Percentiles rank a stretch among this genome's conserved stretches.
phyloP scores from a whole-genome alignment of 2,888 invertebrate genomes.

The Andrena fulva region DNA sequence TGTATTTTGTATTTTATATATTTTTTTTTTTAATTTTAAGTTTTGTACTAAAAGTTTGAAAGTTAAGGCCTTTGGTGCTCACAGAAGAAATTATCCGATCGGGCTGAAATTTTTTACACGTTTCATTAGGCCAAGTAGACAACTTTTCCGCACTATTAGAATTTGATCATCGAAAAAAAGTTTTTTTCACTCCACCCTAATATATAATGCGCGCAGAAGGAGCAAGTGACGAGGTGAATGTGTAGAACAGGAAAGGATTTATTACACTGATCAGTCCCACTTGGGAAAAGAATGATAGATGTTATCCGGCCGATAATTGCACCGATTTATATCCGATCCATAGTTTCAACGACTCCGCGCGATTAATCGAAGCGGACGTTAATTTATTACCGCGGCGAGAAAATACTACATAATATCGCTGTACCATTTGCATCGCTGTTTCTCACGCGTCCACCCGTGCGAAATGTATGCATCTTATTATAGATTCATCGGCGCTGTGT shows the following conservation, averaged over 20 bases:
- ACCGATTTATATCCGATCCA: constrained; percentile 22
- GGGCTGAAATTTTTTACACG: too few species aligned
- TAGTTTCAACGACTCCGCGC: neutral
- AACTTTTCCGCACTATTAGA: too few species aligned
- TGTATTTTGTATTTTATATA: too few species aligned
- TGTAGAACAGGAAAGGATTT: constrained; percentile 18
- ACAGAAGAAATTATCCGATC: too few species aligned
- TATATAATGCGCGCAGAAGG: neutral
- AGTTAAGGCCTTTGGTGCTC: too few species aligned
- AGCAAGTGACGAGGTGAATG: neutral
- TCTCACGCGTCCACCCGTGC: constrained; percentile 8
- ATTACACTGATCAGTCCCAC: constrained; percentile 5
- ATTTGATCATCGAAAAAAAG: too few species aligned
- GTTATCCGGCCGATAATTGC: constrained; percentile 38
- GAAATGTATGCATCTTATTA: neutral
- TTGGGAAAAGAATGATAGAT: constrained; percentile 17
- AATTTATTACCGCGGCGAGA: constrained; percentile 12
- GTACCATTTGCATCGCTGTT: neutral
- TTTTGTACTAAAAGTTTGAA: too few species aligned
- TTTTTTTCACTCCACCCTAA: too few species aligned
- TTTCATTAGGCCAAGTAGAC: too few species aligned
- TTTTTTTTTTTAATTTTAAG: too few species aligned
- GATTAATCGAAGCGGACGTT: constrained; percentile 12
- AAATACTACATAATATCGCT: neutral
- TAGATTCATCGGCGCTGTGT: constrained; percentile 15